Evolutionary conservation across 2,888 invertebrate genomes (phyloP), one percentile per base, ranked within the genome.

Genomic region (Graphium colonna): DNA sequence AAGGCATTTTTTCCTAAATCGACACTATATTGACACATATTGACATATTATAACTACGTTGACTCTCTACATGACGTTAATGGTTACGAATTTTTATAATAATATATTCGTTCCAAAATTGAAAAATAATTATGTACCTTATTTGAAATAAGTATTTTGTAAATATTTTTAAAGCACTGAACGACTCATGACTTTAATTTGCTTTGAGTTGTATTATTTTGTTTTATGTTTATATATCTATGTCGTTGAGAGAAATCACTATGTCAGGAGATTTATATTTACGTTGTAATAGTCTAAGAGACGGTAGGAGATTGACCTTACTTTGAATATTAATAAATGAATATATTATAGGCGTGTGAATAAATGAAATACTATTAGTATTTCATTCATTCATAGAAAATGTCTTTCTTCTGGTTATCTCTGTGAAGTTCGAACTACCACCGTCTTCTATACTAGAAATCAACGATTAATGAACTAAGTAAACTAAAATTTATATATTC

Each of bases 151-250:
- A 77, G 77, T 73, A 75, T 67, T 71, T 64, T 85, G 84, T 84
- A 83, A 80, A 83, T 83, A 82, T 73, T 70, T 73, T 71, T 12
- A 67, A 76, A 79, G 75, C 78, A 79, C 78, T 77, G 79, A 82
- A 67, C 69, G 71, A 72, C 51, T 21, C 38, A 63, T 62, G 63
- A 71, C 62, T 75, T 72, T 71, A 65, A 68, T 77, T 76, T 72
- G 66, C 64, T 71, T 21, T 77, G 75, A 69, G 70, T 68, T 75
- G 71, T 67, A 70, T 65, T 65, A 73, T 70, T 71, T 74, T 77
- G 62, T 64, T 21, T 75, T 79, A 75, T 75, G 86, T 87, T 83
- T 84, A 82, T 89, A 87, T 89, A 87, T 73, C 87, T 89, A 87
- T 78, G 59, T 52, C 56, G 53, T 52, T 54, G 50, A 50, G 17